Conservation (phyloP, 2,797 vertebrate genomes). For the Cichlasoma orientale region DNA sequence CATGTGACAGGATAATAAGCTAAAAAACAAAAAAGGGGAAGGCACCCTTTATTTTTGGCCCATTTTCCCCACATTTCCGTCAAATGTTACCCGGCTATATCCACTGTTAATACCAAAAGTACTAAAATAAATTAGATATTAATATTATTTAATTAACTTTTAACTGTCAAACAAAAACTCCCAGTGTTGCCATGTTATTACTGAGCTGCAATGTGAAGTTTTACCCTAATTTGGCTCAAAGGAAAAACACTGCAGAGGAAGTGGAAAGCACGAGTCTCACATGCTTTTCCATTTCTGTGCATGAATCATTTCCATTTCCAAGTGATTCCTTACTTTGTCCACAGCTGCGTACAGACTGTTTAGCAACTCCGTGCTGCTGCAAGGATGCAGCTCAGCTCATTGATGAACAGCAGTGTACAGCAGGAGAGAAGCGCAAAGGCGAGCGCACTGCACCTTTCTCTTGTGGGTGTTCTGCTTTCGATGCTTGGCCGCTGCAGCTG, state of each 20-base stretch:
- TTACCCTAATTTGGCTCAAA: background rate
- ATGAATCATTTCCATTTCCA: slow-evolving; percentile 17
- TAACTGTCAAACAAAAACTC: background rate
- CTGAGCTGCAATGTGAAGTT: background rate
- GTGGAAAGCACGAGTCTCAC: background rate
- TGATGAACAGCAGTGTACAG: background rate
- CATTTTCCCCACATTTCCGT: background rate
- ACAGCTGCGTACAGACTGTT: background rate
- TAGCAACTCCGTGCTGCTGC: background rate
- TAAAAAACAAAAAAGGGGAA: background rate
- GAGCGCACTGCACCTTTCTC: slow-evolving; percentile 28
- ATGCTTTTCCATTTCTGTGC: background rate
- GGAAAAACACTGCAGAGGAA: background rate
- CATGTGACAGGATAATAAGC: background rate
- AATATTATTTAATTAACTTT: background rate
- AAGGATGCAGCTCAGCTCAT: background rate
- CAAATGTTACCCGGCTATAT: no score
- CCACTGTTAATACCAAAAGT: background rate
- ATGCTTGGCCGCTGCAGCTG: slow-evolving; percentile 29
- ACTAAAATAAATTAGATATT: background rate
- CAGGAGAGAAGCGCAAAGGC: background rate
- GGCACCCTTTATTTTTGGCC: background rate
- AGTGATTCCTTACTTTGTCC: slow-evolving; percentile 2
- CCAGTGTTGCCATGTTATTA: background rate
- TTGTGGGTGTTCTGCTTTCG: slow-evolving; percentile 43